phyloP scores from a whole-genome alignment of 92 coral and sea anemone species.

The Epizoanthus scotinus region DNA sequence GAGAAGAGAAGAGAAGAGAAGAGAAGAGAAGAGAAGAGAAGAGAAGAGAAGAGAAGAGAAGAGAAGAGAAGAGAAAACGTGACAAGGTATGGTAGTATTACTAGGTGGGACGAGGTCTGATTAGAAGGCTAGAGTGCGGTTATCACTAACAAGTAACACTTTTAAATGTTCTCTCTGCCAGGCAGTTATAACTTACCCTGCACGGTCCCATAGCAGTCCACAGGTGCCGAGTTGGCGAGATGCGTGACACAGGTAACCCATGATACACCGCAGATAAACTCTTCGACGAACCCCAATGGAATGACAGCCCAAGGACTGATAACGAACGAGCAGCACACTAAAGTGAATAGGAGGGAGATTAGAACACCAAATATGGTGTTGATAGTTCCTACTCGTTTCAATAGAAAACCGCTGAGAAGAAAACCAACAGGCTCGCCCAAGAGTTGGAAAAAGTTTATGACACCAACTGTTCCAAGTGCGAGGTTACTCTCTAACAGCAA shows the following conservation, averaged over 20 bases:
- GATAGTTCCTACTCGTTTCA: slow-evolving; percentile 69
- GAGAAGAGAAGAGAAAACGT: too few relatives aligned
- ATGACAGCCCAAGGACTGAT: slow-evolving; percentile 78
- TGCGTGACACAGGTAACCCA: slow-evolving; percentile 83
- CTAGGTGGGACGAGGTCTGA: too few relatives aligned
- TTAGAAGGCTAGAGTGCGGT: too few relatives aligned
- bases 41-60: too few relatives aligned
- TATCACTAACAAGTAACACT: too few relatives aligned
- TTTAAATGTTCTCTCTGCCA: too few relatives aligned
- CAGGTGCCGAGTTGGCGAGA: slow-evolving; percentile 67
- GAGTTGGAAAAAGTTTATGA: slow-evolving; percentile 69
- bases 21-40: too few relatives aligned
- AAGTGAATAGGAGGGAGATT: slow-evolving; percentile 61
- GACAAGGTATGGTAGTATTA: too few relatives aligned
- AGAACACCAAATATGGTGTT: slow-evolving; percentile 76
- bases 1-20: too few relatives aligned
- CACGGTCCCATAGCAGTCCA: slow-evolving; percentile 72
- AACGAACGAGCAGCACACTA: slow-evolving; percentile 72
- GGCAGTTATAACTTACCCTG: slow-evolving; percentile 65
- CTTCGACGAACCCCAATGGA: slow-evolving; percentile 78
- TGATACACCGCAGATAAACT: slow-evolving; percentile 69
- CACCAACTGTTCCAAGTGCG: slow-evolving; percentile 59
- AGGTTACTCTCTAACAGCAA: slow-evolving; percentile 59
- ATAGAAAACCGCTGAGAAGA: slow-evolving; percentile 74
- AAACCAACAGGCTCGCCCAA: slow-evolving; percentile 89